Evolutionary conservation across 2,797 vertebrate genomes (phyloP).

Genomic region (Apodemus agrarius): DNA sequence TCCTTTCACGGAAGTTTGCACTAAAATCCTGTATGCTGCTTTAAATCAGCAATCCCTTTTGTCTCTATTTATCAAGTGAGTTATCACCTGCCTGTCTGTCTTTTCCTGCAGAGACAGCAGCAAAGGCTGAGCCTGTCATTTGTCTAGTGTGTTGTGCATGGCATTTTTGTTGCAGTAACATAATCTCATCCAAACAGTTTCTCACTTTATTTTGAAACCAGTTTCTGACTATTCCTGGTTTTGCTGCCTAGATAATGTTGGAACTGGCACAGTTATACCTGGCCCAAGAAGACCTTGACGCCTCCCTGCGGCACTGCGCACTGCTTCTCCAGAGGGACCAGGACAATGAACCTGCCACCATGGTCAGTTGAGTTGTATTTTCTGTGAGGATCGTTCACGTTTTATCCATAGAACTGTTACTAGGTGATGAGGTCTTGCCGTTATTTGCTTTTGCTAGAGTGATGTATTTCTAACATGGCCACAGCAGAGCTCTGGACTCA

Average conservation of each 20-base stretch:
- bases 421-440: background rate
- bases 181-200: background rate
- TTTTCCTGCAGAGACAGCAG: background rate
- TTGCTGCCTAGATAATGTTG: conserved; percentile 92
- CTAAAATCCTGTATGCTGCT: background rate
- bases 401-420: background rate
- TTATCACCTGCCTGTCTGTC: background rate
- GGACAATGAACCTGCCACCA: conserved; percentile 94
- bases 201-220: background rate
- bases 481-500: background rate
- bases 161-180: background rate
- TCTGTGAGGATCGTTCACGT: background rate
- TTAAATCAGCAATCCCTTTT: background rate
- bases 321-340: conserved; percentile 95
- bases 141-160: background rate
- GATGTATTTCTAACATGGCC: background rate
- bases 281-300: conserved; percentile 92
- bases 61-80: background rate
- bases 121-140: background rate
- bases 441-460: background rate
- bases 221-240: background rate
- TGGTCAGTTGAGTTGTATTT: conserved; percentile 86
- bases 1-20: background rate
- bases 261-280: conserved; percentile 96
- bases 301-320: conserved; percentile 95